Percentiles rank a stretch among this genome's conserved stretches.
Evolutionary conservation across 2,113 vertebrate genomes (phyloP).

Genomic region (Argyrosomus japonicus): DNA sequence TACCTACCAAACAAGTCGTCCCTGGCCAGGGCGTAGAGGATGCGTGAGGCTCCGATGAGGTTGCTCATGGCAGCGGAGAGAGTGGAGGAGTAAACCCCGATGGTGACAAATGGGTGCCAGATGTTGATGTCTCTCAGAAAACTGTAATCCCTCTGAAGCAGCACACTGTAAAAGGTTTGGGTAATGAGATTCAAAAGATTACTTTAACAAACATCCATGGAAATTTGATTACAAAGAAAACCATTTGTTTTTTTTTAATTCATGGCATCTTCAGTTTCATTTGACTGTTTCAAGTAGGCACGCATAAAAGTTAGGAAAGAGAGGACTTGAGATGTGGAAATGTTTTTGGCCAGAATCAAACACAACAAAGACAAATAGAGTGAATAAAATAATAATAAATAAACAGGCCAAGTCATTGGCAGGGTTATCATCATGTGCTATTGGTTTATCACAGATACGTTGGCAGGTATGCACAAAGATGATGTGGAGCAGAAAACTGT

Average conservation of each 20-base stretch:
- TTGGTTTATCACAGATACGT: not conserved
- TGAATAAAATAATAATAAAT: no score
- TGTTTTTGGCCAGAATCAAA: not conserved
- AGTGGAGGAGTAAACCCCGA: slow-evolving; percentile 91
- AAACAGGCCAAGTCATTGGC: not conserved
- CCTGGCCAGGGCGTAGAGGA: slow-evolving; percentile 90
- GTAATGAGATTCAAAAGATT: not conserved
- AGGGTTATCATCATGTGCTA: not conserved
- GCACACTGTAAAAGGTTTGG: slow-evolving; percentile 70
- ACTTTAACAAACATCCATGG: not conserved
- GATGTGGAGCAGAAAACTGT: not conserved
- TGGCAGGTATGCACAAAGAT: not conserved
- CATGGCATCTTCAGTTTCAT: not conserved
- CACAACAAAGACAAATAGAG: not conserved
- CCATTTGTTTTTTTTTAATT: not conserved
- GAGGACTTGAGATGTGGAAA: not conserved
- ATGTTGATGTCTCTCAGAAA: slow-evolving; percentile 91
- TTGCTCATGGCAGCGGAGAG: slow-evolving; percentile 93
- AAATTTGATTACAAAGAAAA: not conserved
- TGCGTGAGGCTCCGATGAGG: slow-evolving; percentile 91
- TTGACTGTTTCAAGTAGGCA: not conserved
- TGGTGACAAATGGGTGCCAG: slow-evolving; percentile 87
- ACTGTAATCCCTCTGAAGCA: slow-evolving; percentile 90
- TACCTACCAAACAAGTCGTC: slow-evolving; percentile 92
- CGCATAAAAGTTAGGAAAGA: not conserved